Percentiles rank a stretch among this genome's conserved stretches.
phyloP scores from a whole-genome alignment of 2,113 vertebrate genomes.

The Kryptolebias marmoratus region DNA sequence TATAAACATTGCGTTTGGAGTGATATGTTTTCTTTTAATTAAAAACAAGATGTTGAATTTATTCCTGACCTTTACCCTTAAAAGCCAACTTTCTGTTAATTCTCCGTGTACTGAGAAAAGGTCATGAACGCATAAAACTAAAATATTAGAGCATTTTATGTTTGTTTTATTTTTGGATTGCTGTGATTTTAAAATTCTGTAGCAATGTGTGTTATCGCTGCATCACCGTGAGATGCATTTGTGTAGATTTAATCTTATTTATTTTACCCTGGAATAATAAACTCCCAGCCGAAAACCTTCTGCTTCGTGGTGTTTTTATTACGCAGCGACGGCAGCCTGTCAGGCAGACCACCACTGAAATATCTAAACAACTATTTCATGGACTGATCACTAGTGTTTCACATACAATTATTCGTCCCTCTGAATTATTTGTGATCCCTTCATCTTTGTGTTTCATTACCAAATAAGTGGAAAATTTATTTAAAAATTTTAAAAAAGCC shows the following conservation, averaged over 20 bases:
- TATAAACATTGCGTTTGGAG: constrained; percentile 12
- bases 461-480: constrained; percentile 1
- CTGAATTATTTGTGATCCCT: constrained; percentile 27
- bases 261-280: constrained; percentile 7
- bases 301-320: constrained; percentile 32
- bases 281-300: constrained; percentile 14
- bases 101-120: neutral
- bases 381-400: constrained; percentile 17
- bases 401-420: constrained; percentile 20
- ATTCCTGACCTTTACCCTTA: constrained; percentile 24
- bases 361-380: constrained; percentile 33
- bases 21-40: constrained; percentile 19
- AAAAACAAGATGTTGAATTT: constrained; percentile 12
- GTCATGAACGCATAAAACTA: neutral
- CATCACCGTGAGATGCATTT: neutral
- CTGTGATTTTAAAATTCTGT: neutral
- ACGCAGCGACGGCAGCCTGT: constrained; percentile 3
- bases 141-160: neutral
- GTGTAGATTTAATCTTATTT: constrained; percentile 4
- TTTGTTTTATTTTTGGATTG: neutral
- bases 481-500: neutral
- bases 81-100: neutral
- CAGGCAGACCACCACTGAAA: constrained; percentile 18
- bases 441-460: constrained; percentile 2
- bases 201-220: neutral